Evolutionary conservation across 2,888 invertebrate species (phyloP).

Genomic region (Hydrotaea cyrtoneurina): DNA sequence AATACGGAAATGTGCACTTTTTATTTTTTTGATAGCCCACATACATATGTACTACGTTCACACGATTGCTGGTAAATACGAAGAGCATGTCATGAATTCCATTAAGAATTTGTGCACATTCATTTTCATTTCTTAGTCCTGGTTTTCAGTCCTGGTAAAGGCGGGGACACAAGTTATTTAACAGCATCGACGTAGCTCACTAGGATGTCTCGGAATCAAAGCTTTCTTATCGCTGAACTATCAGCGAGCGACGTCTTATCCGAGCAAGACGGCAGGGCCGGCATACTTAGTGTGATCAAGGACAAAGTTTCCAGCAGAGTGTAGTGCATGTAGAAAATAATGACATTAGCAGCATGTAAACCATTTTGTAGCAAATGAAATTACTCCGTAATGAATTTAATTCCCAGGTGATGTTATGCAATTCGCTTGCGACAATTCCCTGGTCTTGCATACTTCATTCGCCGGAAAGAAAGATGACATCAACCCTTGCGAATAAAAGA

Average conservation of each 20-base stretch:
- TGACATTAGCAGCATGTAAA: constrained; percentile 61
- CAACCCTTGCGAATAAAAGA: constrained; percentile 5
- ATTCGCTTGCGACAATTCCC: constrained; percentile 16
- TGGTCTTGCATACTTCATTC: neutral
- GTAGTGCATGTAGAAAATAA: constrained; percentile 54
- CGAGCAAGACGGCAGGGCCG: neutral
- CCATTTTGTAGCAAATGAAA: constrained; percentile 63
- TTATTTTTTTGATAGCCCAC: too few relatives aligned
- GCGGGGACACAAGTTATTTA: neutral
- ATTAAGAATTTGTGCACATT: neutral
- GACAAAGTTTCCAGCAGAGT: constrained; percentile 48
- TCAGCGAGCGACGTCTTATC: neutral
- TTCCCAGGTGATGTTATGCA: constrained; percentile 63
- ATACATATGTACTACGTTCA: too few relatives aligned
- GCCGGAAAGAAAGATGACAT: constrained; percentile 14
- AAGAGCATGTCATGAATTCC: neutral
- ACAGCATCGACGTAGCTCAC: neutral
- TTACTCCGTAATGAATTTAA: constrained; percentile 63
- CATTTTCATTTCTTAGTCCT: too few relatives aligned
- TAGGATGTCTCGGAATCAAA: neutral
- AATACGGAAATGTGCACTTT: too few relatives aligned
- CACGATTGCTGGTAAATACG: neutral
- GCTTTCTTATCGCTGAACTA: neutral
- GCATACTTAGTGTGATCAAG: constrained; percentile 35
- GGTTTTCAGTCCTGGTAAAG: neutral